phyloP scores from a whole-genome alignment of 2,113 vertebrate genomes.

The Stomatorhinus ivindoensis region DNA sequence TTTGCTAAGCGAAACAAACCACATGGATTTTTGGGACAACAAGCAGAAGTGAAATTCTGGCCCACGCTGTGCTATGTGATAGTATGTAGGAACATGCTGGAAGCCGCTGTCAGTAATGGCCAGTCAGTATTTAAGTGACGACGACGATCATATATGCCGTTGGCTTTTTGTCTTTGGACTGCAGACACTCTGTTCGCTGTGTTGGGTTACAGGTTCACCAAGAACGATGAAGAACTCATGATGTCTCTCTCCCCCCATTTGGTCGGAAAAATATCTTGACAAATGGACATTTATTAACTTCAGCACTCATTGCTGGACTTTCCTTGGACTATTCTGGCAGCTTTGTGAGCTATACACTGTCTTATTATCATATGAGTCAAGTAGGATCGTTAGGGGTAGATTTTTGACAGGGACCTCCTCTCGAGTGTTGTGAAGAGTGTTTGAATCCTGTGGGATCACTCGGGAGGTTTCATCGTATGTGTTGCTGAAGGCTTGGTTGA shows the following conservation, averaged over 20 bases:
- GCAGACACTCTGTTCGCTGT: background rate
- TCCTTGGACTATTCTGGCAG: background rate
- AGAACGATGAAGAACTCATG: background rate
- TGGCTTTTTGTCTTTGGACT: background rate
- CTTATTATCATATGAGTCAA: background rate
- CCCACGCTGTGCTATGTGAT: background rate
- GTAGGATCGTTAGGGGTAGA: background rate
- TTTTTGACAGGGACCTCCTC: background rate
- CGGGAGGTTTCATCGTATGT: constrained; percentile 11
- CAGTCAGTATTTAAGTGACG: background rate
- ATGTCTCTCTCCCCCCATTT: background rate
- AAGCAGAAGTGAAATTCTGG: background rate
- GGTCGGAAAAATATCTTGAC: background rate
- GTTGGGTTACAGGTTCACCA: background rate
- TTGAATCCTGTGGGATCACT: background rate
- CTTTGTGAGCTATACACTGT: background rate
- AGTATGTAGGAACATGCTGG: background rate
- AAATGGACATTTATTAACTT: background rate
- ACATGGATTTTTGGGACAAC: background rate
- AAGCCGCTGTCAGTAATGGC: background rate
- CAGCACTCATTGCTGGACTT: background rate
- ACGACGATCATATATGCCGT: background rate
- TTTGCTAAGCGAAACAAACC: background rate
- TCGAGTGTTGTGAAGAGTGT: background rate
- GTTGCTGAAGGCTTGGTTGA: constrained; percentile 21